Conservation (phyloP, 2,113 vertebrate genomes). For the Beaufortia kweichowensis region DNA sequence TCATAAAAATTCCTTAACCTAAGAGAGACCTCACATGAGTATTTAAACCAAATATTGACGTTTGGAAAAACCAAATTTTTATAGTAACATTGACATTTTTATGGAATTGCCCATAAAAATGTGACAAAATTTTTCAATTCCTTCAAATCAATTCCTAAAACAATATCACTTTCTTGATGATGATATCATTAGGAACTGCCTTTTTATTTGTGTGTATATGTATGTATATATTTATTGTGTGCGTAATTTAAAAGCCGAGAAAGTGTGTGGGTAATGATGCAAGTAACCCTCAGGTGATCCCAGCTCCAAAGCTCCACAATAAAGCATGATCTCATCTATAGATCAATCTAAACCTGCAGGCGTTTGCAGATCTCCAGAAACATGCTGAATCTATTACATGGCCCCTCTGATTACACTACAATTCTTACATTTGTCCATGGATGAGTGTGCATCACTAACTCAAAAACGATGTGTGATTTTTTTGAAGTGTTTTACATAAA, state of each 20-base stretch:
- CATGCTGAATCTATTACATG: constrained; percentile 65
- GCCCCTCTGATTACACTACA: constrained; percentile 56
- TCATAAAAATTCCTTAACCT: too few species aligned
- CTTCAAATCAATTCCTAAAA: too few species aligned
- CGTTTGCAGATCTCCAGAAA: constrained; percentile 51
- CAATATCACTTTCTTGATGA: too few species aligned
- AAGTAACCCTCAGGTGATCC: constrained; percentile 48
- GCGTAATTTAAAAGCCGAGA: not conserved
- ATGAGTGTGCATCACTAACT: constrained; percentile 32
- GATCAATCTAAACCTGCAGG: constrained; percentile 60
- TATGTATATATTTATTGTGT: too few species aligned
- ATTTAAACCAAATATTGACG: too few species aligned
- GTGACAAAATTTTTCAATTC: too few species aligned
- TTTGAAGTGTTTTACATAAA: not conserved
- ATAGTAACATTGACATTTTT: too few species aligned
- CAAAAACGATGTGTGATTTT: constrained; percentile 2
- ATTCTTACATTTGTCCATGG: constrained; percentile 55
- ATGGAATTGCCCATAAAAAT: too few species aligned
- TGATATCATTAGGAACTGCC: too few species aligned
- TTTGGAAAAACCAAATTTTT: too few species aligned
- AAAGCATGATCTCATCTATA: constrained; percentile 59
- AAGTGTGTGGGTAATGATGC: not conserved
- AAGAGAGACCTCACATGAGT: too few species aligned
- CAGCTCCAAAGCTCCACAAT: constrained; percentile 54
- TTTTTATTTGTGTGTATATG: too few species aligned